Base-by-base conservation (phyloP, 1,140 invertebrate genomes). In the Papilio helenus region DNA sequence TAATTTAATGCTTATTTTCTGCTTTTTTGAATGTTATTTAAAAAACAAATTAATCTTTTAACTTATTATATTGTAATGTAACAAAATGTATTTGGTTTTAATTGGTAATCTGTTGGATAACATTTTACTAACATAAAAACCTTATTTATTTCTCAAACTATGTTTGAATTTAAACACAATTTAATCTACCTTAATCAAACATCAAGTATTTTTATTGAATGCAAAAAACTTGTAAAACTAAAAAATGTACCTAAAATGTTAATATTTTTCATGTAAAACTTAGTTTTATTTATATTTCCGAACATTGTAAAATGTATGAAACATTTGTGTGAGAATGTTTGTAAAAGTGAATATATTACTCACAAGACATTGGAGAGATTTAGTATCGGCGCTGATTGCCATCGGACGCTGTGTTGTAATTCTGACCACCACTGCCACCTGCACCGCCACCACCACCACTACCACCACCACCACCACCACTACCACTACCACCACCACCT, bases 381-480 rank as follows among this genome's bases (percentile, higher is more conserved):
- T 91, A 92, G 80, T 85, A 92, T 3, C 90, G 83, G 34, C 88
- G 87, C 65, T 86, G 87, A 76, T 84, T 87, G 42, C 84, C 84
- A 18, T 81, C 83, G 18, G 83, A 83, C 0, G 85, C 85, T 81
- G 86, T 85, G 80, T 82, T 87, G 81, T 89, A 89, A 49, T 80
- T 86, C 46, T 80, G 79, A 20, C 65, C 81, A 23, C 78, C 81
- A 61, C 95, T 95, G 72, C 94, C 39, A 2, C 18, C 51, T 2
- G 18, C 18, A 18, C 7, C n/a, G 2, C 18, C 14, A 8, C 51
- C 51, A n/a, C 18, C 51, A 9, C 49, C 4, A 14, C 18, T 18
- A n/a, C 51, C 51, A 8, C 51, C 18, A 55, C 51, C 8, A 20
- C 18, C 8, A 39, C 51, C 51, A 20, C 18, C 51, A 10, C n/a